Percentiles rank a stretch among this genome's conserved stretches.
These are phyloP conservation scores for Podabrus alpinus DNA, from an alignment of 2,888 invertebrate genomes.

Conservation along the genomic window DNA sequence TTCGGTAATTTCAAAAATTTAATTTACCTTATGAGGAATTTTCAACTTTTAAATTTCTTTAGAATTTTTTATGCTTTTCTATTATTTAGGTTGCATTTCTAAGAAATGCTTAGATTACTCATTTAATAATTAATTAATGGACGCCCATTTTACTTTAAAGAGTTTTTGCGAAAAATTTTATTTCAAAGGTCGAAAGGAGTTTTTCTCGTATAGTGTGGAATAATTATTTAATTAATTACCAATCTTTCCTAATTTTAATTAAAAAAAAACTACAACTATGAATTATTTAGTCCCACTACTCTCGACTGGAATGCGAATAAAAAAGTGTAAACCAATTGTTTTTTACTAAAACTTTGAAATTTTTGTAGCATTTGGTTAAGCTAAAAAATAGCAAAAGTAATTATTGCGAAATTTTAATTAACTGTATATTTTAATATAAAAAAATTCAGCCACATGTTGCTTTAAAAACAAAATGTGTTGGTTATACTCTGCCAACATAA, in stretches of 20 bases:
- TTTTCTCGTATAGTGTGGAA: neutral
- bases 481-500: neutral
- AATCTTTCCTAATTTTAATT: neutral
- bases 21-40: neutral
- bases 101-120: neutral
- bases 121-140: neutral
- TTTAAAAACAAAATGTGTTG: neutral
- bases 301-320: neutral
- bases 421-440: neutral
- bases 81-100: neutral
- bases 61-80: neutral
- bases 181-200: neutral
- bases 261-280: neutral
- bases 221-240: neutral
- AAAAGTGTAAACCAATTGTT: neutral
- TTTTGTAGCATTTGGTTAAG: neutral
- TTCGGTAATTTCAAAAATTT: neutral
- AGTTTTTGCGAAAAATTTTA: neutral
- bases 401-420: neutral
- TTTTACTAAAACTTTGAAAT: neutral
- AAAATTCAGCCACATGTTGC: neutral
- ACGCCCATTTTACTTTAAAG: neutral
- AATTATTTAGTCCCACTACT: neutral
- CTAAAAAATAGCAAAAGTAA: neutral
- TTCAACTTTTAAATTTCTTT: too few species aligned